Base-by-base conservation (phyloP, 2,888 invertebrate genomes). In the Tetranychus piercei region DNA sequence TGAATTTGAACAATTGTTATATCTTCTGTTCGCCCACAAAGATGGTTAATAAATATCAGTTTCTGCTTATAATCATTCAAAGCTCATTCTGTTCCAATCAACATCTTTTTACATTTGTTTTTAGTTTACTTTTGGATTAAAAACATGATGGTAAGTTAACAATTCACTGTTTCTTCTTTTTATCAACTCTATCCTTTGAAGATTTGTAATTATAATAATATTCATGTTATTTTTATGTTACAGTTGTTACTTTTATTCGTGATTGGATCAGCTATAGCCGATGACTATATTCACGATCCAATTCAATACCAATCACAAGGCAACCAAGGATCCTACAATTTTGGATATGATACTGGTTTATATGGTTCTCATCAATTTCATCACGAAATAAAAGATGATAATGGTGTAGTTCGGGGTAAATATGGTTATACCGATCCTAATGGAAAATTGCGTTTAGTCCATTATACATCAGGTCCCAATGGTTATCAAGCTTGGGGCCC, bases 361-460 rank as follows among this genome's bases (percentile, higher is more conserved):
- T 76, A 74, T 20, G 78, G 78, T n/a, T 77, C 78, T n/a, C 78
- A 78, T 43, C 77, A 78, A 9, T 64, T 78, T 69, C 78, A 77
- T 70, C 78, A 78, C 75, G 76, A 78, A 74, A 76, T 76, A 73
- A 72, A 74, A 11, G 78, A 78, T 64, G 78, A 76, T 7, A 69
- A 75, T 64, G 78, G 78, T 20, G 55, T 77, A 6, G 78, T 78
- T 15, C 71, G 78, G 9, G 78, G 78, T 22, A 71, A 78, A 44
- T 78, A 78, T 72, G 78, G 78, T 5, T 78, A 78, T 72, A 78
- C 78, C 2, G 78, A 78, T 73, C 78, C 78, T 1, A 73, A 75
- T 9, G 78, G 78, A 0, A 78, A 78, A 55, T 69, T 76, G 66
- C 55, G 76, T 6, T 43, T 76, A 15, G 72, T 74, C 11, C 70